Percentiles rank a stretch among this genome's conserved stretches.
Evolutionary conservation across 2,113 vertebrate species (phyloP).

Genomic region (Otus sunia): DNA sequence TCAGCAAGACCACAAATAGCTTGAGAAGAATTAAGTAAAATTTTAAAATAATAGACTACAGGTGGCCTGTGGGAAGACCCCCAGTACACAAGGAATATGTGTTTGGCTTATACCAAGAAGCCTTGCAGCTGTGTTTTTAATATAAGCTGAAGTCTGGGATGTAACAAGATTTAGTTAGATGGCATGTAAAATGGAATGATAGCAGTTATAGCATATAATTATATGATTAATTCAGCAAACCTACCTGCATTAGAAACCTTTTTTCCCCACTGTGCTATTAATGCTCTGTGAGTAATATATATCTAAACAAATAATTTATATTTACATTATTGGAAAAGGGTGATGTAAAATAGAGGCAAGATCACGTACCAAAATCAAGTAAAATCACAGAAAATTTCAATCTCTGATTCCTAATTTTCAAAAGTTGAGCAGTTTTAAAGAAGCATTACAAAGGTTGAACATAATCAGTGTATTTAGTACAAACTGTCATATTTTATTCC

Average conservation of each 20-base stretch:
- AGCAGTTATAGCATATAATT: background rate
- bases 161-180: background rate
- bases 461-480: background rate
- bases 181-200: background rate
- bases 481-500: background rate
- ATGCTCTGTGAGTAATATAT: background rate
- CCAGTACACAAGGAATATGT: conserved; percentile 25
- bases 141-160: conserved; percentile 15
- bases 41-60: conserved; percentile 52
- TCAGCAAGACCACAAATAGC: conserved; percentile 54
- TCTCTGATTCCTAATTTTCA: background rate
- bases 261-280: background rate
- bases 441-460: background rate
- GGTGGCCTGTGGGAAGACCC: conserved; percentile 43
- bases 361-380: background rate
- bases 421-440: background rate
- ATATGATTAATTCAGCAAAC: background rate
- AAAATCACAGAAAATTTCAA: background rate
- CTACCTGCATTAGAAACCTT: background rate
- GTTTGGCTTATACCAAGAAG: conserved; percentile 15
- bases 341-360: background rate
- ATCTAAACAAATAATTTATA: background rate
- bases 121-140: conserved; percentile 41
- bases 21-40: conserved; percentile 56
- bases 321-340: background rate